Base-by-base conservation (phyloP, 2,113 vertebrate species). In the Petaurus breviceps region DNA sequence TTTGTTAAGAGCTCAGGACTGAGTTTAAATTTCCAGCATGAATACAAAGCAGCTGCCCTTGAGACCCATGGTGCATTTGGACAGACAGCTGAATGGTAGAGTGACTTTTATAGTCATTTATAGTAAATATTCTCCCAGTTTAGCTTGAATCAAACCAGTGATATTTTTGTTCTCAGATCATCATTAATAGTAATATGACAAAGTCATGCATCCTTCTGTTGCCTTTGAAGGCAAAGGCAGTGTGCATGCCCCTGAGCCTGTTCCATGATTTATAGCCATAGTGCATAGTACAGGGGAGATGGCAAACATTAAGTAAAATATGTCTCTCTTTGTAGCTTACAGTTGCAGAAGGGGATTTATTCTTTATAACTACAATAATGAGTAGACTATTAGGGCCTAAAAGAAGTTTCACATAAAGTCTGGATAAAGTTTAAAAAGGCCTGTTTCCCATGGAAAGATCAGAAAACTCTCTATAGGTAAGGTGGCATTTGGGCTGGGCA, bases 1-100 rank as follows among this genome's bases (percentile, higher is more conserved):
- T 97, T 98, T 96, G 68, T 84, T 84, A 97, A 93, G 97, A 94
- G 95, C 93, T 95, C 92, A 97, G 96, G 96, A 93, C n/a, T 16
- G 95, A 98, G 96, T 95, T 97, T 91, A 92, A 97, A 95, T 97
- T 98, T 96, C 95, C 96, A 96, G 90, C 95, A 94, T 97, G 97
- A 98, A 97, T 96, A 96, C 97, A 97, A 96, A 97, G 95, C 95
- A 97, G 97, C 97, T 97, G 97, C 95, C 93, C 89, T 92, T 10
- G 57, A 91, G 96, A 95, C 91, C 89, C 90, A 24, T 91, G 25
- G 68, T 93, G 92, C 54, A 5, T 97, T 98, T 95, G 95, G 97
- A 98, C 68, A 95, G 95, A 93, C 96, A 94, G 90, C 95, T 95
- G 55, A 96, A 90, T 92, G 90, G 90, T 55, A 43, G 68, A 25